Evolutionary conservation across 2,888 invertebrate genomes (phyloP).

Genomic region (Drosophila pseudotalamancana): DNA sequence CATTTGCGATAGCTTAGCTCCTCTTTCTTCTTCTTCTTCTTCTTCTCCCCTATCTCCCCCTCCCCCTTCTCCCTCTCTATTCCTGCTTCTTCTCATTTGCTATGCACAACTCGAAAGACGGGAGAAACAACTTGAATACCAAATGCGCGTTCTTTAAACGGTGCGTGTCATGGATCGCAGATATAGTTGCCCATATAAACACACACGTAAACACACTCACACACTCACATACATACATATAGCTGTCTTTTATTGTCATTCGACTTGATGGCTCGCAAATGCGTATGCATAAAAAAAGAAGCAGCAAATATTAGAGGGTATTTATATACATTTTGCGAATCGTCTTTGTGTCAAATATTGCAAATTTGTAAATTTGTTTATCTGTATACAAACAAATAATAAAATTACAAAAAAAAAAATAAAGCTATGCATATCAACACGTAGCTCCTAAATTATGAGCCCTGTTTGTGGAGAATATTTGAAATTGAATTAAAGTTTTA

Average conservation of each 20-base stretch:
- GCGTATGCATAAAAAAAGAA: slow-evolving; percentile 7
- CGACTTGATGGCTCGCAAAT: slow-evolving; percentile 11
- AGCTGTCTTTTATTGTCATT: slow-evolving; percentile 41
- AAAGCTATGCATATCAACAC: slow-evolving; percentile 22
- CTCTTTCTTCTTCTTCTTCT: neutral
- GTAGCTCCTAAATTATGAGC: slow-evolving; percentile 4
- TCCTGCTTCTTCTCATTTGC: slow-evolving; percentile 51
- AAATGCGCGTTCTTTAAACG: slow-evolving; percentile 43
- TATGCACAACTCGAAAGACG: slow-evolving; percentile 68
- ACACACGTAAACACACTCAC: neutral
- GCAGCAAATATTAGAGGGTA: neutral
- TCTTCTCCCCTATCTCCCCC: neutral
- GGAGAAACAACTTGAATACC: slow-evolving; percentile 63
- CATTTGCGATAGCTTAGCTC: slow-evolving; percentile 63
- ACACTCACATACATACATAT: neutral
- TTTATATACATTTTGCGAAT: too few species aligned
- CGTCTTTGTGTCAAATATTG: neutral
- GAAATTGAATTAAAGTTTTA: neutral
- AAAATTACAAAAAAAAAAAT: too few species aligned
- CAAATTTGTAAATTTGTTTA: slow-evolving; percentile 11
- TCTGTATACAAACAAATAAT: too few species aligned
- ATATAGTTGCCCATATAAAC: slow-evolving; percentile 15
- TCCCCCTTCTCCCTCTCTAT: slow-evolving; percentile 63
- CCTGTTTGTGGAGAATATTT: neutral
- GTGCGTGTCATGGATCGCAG: slow-evolving; percentile 48